Conservation (phyloP, 2,797 vertebrate species). For the Danio aesculapii region DNA sequence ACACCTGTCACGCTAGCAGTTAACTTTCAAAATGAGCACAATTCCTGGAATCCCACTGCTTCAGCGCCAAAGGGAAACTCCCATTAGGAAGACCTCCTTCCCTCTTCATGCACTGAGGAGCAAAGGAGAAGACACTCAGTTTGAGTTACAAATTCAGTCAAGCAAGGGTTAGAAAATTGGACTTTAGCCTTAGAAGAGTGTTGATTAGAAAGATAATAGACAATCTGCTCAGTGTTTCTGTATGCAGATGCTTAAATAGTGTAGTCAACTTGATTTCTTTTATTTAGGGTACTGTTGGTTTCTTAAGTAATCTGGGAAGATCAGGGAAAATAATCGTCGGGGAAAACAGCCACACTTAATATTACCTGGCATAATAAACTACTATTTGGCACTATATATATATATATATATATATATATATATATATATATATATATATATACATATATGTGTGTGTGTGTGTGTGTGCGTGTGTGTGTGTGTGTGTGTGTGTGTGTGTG, state of each 20-base stretch:
- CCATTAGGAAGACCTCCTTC: constrained; percentile 20
- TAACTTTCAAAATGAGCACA: constrained; percentile 50
- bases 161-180: background rate
- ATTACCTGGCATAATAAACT: too few species aligned
- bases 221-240: background rate
- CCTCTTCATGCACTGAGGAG: constrained; percentile 11
- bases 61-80: constrained; percentile 45
- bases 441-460: too few species aligned
- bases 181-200: background rate
- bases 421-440: too few species aligned
- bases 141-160: constrained; percentile 27
- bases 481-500: too few species aligned
- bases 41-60: constrained; percentile 49
- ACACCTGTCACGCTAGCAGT: constrained; percentile 55
- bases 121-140: constrained; percentile 33
- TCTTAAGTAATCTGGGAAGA: too few species aligned
- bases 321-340: too few species aligned
- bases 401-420: too few species aligned
- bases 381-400: too few species aligned
- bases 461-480: too few species aligned
- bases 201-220: background rate
- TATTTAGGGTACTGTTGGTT: background rate
- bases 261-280: too few species aligned
- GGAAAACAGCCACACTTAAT: too few species aligned
- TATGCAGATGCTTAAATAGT: background rate